Conservation (phyloP, 23 tunicate species). For the Oikopleura dioica region DNA sequence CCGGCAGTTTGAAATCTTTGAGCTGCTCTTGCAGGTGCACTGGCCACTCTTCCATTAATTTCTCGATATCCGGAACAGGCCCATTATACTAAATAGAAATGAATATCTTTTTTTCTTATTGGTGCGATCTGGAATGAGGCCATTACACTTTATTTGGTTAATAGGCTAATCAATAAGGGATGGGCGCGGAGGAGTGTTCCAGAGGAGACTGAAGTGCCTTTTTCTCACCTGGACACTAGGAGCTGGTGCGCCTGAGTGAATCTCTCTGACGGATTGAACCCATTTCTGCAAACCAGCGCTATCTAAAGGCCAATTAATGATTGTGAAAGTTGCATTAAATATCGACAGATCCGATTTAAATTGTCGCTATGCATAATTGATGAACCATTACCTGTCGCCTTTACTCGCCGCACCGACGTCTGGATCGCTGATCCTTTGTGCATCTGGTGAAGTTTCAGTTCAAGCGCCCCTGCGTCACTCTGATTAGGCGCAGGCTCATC, state of each 20-base stretch:
- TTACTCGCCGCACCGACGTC: background rate
- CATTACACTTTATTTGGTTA: too few species aligned
- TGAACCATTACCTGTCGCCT: too few species aligned
- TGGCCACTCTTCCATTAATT: constrained; percentile 83
- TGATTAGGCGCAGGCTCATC: constrained; percentile 92
- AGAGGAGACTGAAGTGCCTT: too few species aligned
- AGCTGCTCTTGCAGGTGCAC: background rate
- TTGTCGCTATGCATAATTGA: too few species aligned
- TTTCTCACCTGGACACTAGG: constrained; percentile 96
- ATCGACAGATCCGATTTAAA: too few species aligned
- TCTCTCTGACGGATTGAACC: constrained; percentile 58
- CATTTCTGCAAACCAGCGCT: constrained; percentile 14
- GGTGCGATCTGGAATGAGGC: too few species aligned
- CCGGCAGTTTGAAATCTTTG: background rate
- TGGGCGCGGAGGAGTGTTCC: too few species aligned
- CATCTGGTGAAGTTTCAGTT: constrained; percentile 38
- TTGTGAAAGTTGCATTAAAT: too few species aligned
- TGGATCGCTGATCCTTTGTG: background rate
- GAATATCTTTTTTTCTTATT: too few species aligned
- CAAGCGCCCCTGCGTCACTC: constrained; percentile 82
- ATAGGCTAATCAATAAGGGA: too few species aligned
- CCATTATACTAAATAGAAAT: too few species aligned
- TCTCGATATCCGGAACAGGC: constrained; percentile 61
- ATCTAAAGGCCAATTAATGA: background rate
- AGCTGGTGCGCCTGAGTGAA: constrained; percentile 58